phyloP scores from a whole-genome alignment of 2,113 vertebrate species.

The Brevimyrus niger region DNA sequence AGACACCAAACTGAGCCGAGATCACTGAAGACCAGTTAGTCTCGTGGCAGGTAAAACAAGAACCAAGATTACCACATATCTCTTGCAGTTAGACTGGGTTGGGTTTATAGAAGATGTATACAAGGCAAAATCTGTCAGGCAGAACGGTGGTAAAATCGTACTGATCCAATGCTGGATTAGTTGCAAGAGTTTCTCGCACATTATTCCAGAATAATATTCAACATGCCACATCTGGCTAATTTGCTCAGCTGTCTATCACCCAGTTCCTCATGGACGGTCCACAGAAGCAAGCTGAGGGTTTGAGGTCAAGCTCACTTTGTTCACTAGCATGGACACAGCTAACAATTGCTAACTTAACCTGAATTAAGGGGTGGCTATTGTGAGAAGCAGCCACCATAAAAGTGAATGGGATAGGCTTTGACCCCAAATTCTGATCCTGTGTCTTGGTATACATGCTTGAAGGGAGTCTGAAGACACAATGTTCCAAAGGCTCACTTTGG shows the following conservation, averaged over 20 bases:
- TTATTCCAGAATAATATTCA: not conserved
- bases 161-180: not conserved
- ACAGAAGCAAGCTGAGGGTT: not conserved
- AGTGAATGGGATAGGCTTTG: not conserved
- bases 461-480: not conserved
- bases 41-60: not conserved
- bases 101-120: not conserved
- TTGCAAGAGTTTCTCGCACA: not conserved
- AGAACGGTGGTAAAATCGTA: not conserved
- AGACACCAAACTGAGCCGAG: not conserved
- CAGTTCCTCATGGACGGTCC: not conserved
- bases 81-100: not conserved
- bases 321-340: not conserved
- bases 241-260: not conserved
- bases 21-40: not conserved
- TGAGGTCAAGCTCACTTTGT: not conserved
- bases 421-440: not conserved
- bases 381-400: not conserved
- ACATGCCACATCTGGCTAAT: not conserved
- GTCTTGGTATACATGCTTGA: not conserved
- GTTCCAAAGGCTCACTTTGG: not conserved
- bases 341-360: not conserved
- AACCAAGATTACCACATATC: not conserved
- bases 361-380: not conserved
- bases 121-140: not conserved